phyloP scores from a whole-genome alignment of 2,888 invertebrate genomes.

The Mythimna ferrago region DNA sequence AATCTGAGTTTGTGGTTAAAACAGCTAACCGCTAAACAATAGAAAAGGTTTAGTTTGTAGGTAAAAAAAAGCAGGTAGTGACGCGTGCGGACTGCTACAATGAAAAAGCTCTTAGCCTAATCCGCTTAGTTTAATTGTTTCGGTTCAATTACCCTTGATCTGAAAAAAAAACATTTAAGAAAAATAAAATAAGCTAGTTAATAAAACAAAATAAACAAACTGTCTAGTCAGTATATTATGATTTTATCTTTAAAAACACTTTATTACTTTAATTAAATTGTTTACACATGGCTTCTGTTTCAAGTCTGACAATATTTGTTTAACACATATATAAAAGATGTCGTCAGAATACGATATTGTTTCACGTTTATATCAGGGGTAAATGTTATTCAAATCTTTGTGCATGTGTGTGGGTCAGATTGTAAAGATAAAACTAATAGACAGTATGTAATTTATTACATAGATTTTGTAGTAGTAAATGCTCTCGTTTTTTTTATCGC shows the following conservation, averaged over 20 bases:
- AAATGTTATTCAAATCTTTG: conserved; percentile 21
- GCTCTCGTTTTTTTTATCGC: conserved; percentile 49
- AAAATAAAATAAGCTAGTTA: background rate
- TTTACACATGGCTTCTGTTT: conserved; percentile 71
- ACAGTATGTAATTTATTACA: conserved; percentile 62
- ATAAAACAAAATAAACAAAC: conserved; percentile 16
- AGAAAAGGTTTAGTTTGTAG: no score
- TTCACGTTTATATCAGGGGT: conserved; percentile 15
- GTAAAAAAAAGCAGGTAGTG: no score
- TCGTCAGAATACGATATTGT: conserved; percentile 48
- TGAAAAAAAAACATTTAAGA: background rate
- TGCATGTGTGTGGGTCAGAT: conserved; percentile 24
- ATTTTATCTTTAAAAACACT: conserved; percentile 40
- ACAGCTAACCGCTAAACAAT: no score
- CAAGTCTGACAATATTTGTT: conserved; percentile 58
- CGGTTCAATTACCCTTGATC: background rate
- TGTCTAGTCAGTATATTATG: conserved; percentile 25
- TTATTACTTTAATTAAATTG: conserved; percentile 57
- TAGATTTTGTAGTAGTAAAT: conserved; percentile 51
- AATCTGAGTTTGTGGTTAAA: no score
- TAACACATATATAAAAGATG: conserved; percentile 58
- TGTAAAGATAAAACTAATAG: conserved; percentile 59
- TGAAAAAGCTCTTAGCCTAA: no score
- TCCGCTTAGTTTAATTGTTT: background rate
- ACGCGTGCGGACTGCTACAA: no score